Base-by-base conservation (phyloP, 2,888 invertebrate species). In the Dusona sp. region DNA sequence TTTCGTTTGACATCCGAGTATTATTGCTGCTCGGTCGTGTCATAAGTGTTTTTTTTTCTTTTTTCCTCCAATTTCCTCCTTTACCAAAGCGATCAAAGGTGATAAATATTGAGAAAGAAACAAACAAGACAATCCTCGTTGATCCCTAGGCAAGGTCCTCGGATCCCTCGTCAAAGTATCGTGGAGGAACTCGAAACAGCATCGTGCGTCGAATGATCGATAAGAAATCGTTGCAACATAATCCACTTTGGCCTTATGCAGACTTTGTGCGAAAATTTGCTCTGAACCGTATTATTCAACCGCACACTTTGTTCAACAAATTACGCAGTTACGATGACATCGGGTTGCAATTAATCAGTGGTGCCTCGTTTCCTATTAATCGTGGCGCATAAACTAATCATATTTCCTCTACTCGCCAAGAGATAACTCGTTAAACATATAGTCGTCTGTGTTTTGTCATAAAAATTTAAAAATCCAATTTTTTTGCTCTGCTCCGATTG, bases 211-310 rank as follows among this genome's bases (percentile, higher is more conserved):
- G 79, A 22, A 68, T 64, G 72, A 82, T 85, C 70, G 83, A 83
- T 68, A 75, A 83, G 61, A 86, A 85, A 79, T 70, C 85, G 54
- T 70, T 74, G 83, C 19, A 86, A 86, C 70, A 65, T 75, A 83
- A 83, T 86, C 83, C 79, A 29, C 48, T 77, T 45, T 22, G 42
- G 22, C 29, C n/a, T 68, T 45, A 48, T 54, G 57, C 16, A 22
- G 25, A 36, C 83, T 29, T 61, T 77, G 48, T 19, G 67, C 13
- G 74, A 79, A 83, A 61, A 83, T 22, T 36, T 22, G 29, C 42
- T 67, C 3, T n/a, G 3, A 11, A 22, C 36, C 38, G 29, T 70
- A 70, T 72, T 25, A 19, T 8, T 29, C 61, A 9, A 45, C 79
- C 42, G 65, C 51, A 22, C 33, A 25, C 33, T 25, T 33, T 64